Percentiles rank a stretch among this genome's conserved stretches.
Conservation (phyloP, 2,888 invertebrate genomes). For the Macroteleia sp. region DNA sequence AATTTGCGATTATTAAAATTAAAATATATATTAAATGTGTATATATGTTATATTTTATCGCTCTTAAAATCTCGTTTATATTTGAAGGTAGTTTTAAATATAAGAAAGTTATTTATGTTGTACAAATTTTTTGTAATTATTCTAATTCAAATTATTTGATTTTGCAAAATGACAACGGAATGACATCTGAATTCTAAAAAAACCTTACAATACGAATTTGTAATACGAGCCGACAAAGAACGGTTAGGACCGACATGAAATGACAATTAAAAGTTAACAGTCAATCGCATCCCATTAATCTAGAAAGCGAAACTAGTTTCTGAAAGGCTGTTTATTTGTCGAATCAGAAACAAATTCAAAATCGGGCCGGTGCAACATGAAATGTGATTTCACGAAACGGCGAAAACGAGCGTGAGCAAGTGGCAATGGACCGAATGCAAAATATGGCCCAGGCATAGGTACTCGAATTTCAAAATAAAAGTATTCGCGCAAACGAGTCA, state of each 20-base stretch:
- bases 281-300: slow-evolving; percentile 36
- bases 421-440: slow-evolving; percentile 29
- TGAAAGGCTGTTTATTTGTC: not conserved
- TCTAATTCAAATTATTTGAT: no score
- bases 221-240: slow-evolving; percentile 23
- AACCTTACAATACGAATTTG: not conserved
- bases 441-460: slow-evolving; percentile 20
- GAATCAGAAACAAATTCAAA: slow-evolving; percentile 11
- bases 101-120: no score
- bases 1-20: no score
- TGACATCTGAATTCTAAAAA: no score
- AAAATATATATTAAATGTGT: no score
- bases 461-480: slow-evolving; percentile 62
- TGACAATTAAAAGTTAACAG: slow-evolving; percentile 34
- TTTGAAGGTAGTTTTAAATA: no score
- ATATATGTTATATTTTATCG: no score
- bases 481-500: slow-evolving; percentile 24
- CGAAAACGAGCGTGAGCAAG: slow-evolving; percentile 27
- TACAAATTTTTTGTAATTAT: no score
- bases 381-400: slow-evolving; percentile 24
- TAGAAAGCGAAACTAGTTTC: slow-evolving; percentile 22
- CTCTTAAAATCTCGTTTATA: no score
- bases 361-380: slow-evolving; percentile 9
- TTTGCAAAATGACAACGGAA: no score
- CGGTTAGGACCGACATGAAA: not conserved